Evolutionary conservation across 2,888 invertebrate species (phyloP).

Genomic region (Noctua janthe): DNA sequence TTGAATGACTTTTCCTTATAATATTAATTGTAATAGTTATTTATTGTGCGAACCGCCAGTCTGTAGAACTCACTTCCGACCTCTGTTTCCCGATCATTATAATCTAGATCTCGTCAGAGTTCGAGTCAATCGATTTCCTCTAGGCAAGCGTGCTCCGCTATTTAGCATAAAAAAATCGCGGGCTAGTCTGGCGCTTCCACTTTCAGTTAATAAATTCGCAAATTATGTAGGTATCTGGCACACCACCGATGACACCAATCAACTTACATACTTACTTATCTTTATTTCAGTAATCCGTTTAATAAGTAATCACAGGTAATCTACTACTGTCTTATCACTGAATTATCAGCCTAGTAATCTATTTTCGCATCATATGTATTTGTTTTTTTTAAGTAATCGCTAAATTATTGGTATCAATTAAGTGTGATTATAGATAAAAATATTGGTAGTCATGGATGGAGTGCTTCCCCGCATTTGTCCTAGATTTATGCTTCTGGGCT

Average conservation of each 20-base stretch:
- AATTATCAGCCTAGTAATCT: not conserved
- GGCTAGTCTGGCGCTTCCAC: not conserved
- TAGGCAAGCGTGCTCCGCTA: not conserved
- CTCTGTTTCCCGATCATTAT: too few relatives aligned
- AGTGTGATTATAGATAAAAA: not conserved
- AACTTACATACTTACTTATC: slow-evolving; percentile 6
- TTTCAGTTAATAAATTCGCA: not conserved
- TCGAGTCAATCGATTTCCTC: too few relatives aligned
- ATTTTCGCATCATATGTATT: not conserved
- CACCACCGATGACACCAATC: not conserved
- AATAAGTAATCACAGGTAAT: slow-evolving; percentile 10
- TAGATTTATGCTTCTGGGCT: not conserved
- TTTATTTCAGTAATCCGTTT: slow-evolving; percentile 12
- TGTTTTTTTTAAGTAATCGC: slow-evolving; percentile 1
- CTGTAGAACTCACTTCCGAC: too few relatives aligned
- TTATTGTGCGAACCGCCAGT: too few relatives aligned
- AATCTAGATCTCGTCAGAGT: too few relatives aligned
- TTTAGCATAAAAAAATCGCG: not conserved
- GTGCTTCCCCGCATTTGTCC: slow-evolving; percentile 21
- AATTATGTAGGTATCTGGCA: not conserved
- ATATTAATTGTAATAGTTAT: too few relatives aligned
- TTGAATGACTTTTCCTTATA: too few relatives aligned
- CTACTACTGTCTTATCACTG: not conserved
- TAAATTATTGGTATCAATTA: not conserved
- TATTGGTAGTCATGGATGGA: not conserved